Evolutionary conservation across 2,797 vertebrate species (phyloP), one percentile per base, ranked within the genome.

Genomic region (Crocodylus rhombifer): DNA sequence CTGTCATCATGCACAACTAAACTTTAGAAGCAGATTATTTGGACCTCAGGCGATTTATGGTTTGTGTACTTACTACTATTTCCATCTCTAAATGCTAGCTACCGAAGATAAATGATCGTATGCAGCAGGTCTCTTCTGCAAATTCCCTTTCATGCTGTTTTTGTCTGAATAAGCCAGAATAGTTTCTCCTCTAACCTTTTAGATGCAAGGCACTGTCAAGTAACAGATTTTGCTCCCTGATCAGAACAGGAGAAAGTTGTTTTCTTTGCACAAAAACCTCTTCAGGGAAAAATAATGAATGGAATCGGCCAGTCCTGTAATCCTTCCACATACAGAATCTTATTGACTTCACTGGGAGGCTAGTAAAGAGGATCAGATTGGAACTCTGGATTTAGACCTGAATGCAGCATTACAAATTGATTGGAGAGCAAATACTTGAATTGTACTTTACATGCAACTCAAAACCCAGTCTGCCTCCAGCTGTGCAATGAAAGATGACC

Each of bases 21-120:
- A 84, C 7, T 63, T 91, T 1, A 84, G 65, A 83, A 82, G 26
- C 25, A 89, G 62, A 90, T 93, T 84, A 55, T 58, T 76, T 95
- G 78, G 63, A 80, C 33, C 62, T 81, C 56, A 74, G 36, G 12
- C 26, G 74, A 28, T 91, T 77, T 79, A 78, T 69, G 21, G 9
- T 79, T 74, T 65, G 12, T 61, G 10, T 79, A 42, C 21, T 80
- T 88, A 84, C 36, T 69, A n/a, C 78, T 91, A 69, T 85, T 62
- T 90, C 90, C 51, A 62, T 76, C 62, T 91, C 92, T 85, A 91
- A 90, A 86, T 65, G 65, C 63, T 65, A 36, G 16, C 79, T 91
- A 67, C 15, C 79, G 77, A 78, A 80, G 51, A 84, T 9, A 73
- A 23, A 60, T 91, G 14, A 78, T 86, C 57, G 12, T 64, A 74